Percentiles rank a stretch among this genome's conserved stretches.
phyloP scores from a whole-genome alignment of 1,140 invertebrate genomes.

The Papilio aristodemus region DNA sequence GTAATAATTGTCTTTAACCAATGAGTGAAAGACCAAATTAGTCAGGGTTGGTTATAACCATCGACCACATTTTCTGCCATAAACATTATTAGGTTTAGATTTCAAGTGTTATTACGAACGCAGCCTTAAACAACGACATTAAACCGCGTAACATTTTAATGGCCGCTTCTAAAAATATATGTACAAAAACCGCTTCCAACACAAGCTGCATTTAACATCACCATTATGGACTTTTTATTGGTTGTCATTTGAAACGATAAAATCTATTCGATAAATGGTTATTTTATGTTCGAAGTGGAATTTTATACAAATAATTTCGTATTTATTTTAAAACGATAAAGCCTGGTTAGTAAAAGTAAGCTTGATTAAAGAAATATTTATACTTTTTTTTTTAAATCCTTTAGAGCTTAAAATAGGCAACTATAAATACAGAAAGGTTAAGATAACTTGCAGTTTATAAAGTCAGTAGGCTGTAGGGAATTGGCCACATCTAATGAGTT shows the following conservation, averaged over 20 bases:
- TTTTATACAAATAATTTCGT: not conserved
- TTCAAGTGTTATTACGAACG: not conserved
- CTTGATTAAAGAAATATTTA: too few relatives aligned
- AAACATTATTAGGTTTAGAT: not conserved
- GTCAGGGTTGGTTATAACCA: too few relatives aligned
- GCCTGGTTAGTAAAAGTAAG: not conserved
- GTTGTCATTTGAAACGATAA: constrained; percentile 8
- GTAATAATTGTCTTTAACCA: too few relatives aligned
- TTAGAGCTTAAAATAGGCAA: too few relatives aligned
- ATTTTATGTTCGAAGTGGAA: not conserved
- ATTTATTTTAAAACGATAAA: not conserved
- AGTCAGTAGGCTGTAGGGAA: too few relatives aligned
- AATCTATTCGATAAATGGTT: constrained; percentile 2
- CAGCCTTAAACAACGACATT: not conserved
- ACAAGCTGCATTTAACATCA: constrained; percentile 1
- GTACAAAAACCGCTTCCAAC: not conserved
- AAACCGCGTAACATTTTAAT: not conserved
- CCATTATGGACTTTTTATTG: constrained; percentile 9
- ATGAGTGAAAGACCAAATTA: too few relatives aligned
- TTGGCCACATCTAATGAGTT: too few relatives aligned
- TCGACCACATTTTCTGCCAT: too few relatives aligned
- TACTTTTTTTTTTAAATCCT: too few relatives aligned
- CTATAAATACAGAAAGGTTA: too few relatives aligned
- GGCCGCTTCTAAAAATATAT: not conserved
- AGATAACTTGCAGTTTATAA: too few relatives aligned